phyloP scores from a whole-genome alignment of 2,888 invertebrate species.

The Acrobasis suavella region DNA sequence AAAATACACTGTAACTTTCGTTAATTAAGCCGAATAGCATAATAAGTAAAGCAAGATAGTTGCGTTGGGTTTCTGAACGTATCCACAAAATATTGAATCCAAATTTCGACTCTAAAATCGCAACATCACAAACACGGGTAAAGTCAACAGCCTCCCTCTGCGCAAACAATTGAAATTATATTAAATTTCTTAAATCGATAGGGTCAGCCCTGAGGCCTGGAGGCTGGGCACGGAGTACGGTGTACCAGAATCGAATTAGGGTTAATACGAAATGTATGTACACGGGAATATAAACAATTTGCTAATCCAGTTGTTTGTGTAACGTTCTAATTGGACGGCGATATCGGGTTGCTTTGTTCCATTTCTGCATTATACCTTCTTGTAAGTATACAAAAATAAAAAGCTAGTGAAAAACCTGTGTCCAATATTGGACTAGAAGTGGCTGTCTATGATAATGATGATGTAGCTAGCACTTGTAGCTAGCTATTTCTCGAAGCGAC shows the following conservation, averaged over 20 bases:
- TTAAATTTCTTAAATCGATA: slow-evolving; percentile 15
- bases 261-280: slow-evolving; percentile 65
- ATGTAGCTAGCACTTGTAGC: no score
- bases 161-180: slow-evolving; percentile 12
- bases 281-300: slow-evolving; percentile 66
- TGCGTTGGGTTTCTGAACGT: no score
- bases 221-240: not conserved
- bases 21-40: no score
- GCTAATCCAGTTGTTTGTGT: slow-evolving; percentile 67
- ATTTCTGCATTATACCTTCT: not conserved
- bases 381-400: no score
- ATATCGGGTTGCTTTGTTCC: slow-evolving; percentile 14
- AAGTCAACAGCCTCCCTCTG: slow-evolving; percentile 6
- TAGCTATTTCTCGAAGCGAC: no score
- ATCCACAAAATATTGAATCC: not conserved
- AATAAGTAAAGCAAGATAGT: no score
- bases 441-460: no score
- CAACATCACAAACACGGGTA: slow-evolving; percentile 1
- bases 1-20: no score
- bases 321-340: slow-evolving; percentile 59
- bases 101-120: not conserved
- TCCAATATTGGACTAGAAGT: no score
- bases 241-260: slow-evolving; percentile 2
- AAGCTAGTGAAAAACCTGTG: no score
- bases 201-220: slow-evolving; percentile 6